phyloP scores from a whole-genome alignment of 2,113 vertebrate species.

The Thryonomys swinderianus region DNA sequence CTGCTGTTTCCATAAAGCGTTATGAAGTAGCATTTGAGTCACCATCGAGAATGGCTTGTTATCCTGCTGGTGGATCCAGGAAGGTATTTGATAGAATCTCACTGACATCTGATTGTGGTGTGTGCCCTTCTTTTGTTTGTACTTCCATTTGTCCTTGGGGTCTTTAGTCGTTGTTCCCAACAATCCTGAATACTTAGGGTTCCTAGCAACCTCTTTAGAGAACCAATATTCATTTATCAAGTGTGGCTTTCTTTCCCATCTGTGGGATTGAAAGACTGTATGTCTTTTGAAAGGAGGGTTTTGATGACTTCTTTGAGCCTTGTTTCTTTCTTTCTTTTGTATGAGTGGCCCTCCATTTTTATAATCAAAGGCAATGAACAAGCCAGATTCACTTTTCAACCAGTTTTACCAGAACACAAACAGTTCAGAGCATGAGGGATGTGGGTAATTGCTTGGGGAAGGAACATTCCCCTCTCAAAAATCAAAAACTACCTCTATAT shows the following conservation, averaged over 20 bases:
- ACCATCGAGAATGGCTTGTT: background rate
- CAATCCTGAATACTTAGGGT: slow-evolving; percentile 13
- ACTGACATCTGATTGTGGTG: background rate
- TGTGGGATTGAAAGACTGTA: slow-evolving; percentile 27
- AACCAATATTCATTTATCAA: slow-evolving; percentile 46
- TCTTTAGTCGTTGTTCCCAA: background rate
- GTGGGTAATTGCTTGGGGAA: slow-evolving; percentile 76
- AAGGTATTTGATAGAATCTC: slow-evolving; percentile 9
- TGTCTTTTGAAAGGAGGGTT: slow-evolving; percentile 59
- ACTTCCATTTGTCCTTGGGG: background rate
- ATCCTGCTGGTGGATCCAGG: background rate
- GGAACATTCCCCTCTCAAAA: slow-evolving; percentile 71
- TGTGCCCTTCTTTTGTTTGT: slow-evolving; percentile 1
- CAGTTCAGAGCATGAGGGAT: slow-evolving; percentile 63
- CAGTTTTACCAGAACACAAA: slow-evolving; percentile 60
- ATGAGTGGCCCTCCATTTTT: slow-evolving; percentile 61
- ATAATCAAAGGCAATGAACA: slow-evolving; percentile 61
- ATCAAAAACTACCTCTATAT: slow-evolving; percentile 68
- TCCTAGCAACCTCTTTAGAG: slow-evolving; percentile 29
- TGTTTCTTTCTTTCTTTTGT: background rate
- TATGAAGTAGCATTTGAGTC: background rate
- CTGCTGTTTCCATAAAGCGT: slow-evolving; percentile 33
- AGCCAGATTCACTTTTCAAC: slow-evolving; percentile 54
- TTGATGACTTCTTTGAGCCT: slow-evolving; percentile 60
- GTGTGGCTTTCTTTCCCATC: slow-evolving; percentile 38